Percentiles rank a stretch among this genome's conserved stretches.
phyloP scores from a whole-genome alignment of 2,113 vertebrate species.

The Mionectes macconnelli region DNA sequence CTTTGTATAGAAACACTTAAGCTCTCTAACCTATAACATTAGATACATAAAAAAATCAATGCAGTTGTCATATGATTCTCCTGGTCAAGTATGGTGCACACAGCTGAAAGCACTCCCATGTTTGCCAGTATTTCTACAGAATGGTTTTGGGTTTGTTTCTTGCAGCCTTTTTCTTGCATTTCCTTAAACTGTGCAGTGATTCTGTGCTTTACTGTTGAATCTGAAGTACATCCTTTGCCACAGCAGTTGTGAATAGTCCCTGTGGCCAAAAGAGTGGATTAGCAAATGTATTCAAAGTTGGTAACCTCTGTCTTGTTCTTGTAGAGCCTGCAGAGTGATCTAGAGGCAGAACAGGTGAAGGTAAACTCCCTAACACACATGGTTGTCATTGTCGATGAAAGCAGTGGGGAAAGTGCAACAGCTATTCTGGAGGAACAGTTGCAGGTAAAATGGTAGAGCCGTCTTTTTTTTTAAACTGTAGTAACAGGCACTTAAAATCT shows the following conservation, averaged over 20 bases:
- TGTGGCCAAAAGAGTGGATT: not conserved
- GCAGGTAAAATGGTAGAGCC: constrained; percentile 76
- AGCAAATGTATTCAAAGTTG: not conserved
- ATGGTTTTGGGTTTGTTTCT: not conserved
- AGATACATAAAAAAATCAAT: not conserved
- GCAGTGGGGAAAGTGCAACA: constrained; percentile 88
- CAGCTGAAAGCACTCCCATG: not conserved
- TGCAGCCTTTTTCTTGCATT: not conserved
- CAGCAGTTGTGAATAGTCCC: constrained; percentile 4
- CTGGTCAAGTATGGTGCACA: not conserved
- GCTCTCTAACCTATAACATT: fast-evolving
- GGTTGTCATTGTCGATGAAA: constrained; percentile 98
- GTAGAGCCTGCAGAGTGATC: constrained; percentile 89
- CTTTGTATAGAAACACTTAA: not conserved
- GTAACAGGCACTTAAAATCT: not conserved
- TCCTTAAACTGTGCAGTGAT: not conserved
- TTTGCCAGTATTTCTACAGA: not conserved
- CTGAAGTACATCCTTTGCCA: not conserved
- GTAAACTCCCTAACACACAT: constrained; percentile 98
- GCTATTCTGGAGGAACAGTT: constrained; percentile 89
- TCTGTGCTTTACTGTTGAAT: not conserved
- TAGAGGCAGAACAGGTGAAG: constrained; percentile 94
- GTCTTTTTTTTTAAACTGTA: not conserved
- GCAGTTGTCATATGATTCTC: not conserved
- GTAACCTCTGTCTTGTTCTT: not conserved